Base-by-base conservation (phyloP, 1,140 invertebrate species). In the Macrotrachela quadricornifera region DNA sequence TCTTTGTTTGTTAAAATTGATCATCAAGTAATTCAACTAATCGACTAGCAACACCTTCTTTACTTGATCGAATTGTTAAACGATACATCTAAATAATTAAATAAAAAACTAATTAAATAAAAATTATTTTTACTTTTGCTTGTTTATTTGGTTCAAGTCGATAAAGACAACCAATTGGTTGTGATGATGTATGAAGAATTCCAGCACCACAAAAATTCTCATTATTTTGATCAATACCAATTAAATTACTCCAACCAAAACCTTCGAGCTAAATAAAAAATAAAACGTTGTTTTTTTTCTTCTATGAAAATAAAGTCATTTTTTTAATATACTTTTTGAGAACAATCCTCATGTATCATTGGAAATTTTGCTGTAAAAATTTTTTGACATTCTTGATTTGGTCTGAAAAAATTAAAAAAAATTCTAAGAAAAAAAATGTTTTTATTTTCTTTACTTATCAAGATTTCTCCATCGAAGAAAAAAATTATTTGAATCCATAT, bases 191-290 rank as follows among this genome's bases (percentile, higher is more conserved):
- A 64, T 97, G 86, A 46, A 99, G 79, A 59, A 99, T 95, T 56
- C 90, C 94, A 64, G 92, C 92, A 72, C 85, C 90, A 44, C 99
- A 92, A 76, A 91, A 96, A 71, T 99, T 99, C 60, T 97, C 90
- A 40, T 87, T 86, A 74, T 97, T 97, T 10, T 91, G 91, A 76
- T 99, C 94, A 61, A 99, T 92, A 46, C 82, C 81, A 56, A 71
- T 64, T 46, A 79, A 61, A 40, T 94, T 72, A 63, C 88, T 85
- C 78, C 95, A 86, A 40, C 92, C 91, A 73, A 96, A 94, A 40
- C 88, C 88, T 63, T 83, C 76, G 36, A 99, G 73, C 72, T 76
- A 58, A 30, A 66, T 62, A 48, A 37, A 50, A 55, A 57, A 50
- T 3, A n/a, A 18, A 1, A 54, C 12, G 14, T 38, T 10, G n/a